These are phyloP conservation scores for Pentalonia nigronervosa DNA, from an alignment of 1,140 invertebrate genomes.

Conservation along the genomic window DNA sequence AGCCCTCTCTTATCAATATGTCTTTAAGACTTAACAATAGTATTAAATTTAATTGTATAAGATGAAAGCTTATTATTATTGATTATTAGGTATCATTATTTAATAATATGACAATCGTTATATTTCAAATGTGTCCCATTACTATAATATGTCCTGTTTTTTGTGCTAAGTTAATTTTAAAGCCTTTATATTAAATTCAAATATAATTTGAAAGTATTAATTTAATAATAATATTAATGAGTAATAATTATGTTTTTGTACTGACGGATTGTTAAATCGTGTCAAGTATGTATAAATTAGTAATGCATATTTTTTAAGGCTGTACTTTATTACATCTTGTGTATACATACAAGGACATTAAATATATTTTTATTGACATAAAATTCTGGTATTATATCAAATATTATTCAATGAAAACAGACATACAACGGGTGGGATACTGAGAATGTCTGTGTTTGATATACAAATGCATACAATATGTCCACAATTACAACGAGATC, in stretches of 20 bases:
- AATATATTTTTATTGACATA: not conserved
- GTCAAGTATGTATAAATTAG: constrained; percentile 17
- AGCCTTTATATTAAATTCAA: not conserved
- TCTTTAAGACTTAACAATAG: constrained; percentile 22
- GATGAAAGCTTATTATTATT: constrained; percentile 23
- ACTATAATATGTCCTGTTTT: not conserved
- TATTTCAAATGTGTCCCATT: constrained; percentile 4
- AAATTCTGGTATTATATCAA: not conserved
- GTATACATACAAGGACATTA: not conserved
- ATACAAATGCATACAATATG: not conserved
- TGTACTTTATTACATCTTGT: not conserved
- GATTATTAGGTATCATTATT: constrained; percentile 6
- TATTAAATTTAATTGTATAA: constrained; percentile 25
- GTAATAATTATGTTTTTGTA: not conserved
- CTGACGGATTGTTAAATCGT: not conserved
- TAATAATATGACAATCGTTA: not conserved
- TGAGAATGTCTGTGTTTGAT: not conserved
- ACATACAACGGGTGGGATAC: not conserved
- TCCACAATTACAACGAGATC: not conserved
- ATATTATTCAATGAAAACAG: not conserved
- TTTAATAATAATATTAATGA: not conserved
- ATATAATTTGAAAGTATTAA: not conserved
- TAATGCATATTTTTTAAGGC: not conserved
- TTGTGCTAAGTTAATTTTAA: not conserved
- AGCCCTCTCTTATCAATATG: constrained; percentile 15